Percentiles rank a stretch among this genome's conserved stretches.
Evolutionary conservation across 2,888 invertebrate genomes (phyloP).

Genomic region (Stenoptilia bipunctidactyla): DNA sequence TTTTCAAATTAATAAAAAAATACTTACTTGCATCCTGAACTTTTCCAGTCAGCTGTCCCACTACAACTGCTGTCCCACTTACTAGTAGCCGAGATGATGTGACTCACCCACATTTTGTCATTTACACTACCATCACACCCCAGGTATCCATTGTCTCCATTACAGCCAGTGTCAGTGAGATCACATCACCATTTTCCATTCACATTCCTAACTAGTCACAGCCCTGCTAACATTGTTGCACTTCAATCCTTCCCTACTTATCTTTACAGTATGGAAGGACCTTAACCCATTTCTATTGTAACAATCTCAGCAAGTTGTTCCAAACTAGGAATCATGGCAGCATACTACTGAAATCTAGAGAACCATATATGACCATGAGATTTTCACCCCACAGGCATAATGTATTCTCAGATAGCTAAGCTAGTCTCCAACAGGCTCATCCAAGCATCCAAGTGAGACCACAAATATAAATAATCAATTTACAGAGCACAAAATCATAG

Average conservation of each 20-base stretch:
- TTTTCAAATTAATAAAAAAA: too few species aligned
- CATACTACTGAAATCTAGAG: constrained; percentile 59
- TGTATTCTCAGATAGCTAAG: constrained; percentile 42
- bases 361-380: constrained; percentile 52
- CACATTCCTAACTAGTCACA: constrained; percentile 44
- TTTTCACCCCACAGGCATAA: constrained; percentile 40
- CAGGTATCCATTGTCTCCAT: not conserved
- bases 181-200: constrained; percentile 40
- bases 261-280: constrained; percentile 21
- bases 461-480: too few species aligned
- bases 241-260: constrained; percentile 30
- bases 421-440: constrained; percentile 44
- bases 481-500: not conserved
- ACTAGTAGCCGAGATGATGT: not conserved
- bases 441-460: too few species aligned
- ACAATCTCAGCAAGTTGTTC: constrained; percentile 42
- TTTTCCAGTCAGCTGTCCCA: too few species aligned
- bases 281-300: constrained; percentile 18
- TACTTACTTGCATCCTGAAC: too few species aligned
- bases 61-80: not conserved
- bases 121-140: not conserved
- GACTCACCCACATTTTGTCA: not conserved
- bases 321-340: constrained; percentile 45
- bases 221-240: constrained; percentile 46
- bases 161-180: not conserved